These are phyloP conservation scores for Lathronympha strigana DNA, from an alignment of 2,888 invertebrate genomes.

Conservation along the genomic window DNA sequence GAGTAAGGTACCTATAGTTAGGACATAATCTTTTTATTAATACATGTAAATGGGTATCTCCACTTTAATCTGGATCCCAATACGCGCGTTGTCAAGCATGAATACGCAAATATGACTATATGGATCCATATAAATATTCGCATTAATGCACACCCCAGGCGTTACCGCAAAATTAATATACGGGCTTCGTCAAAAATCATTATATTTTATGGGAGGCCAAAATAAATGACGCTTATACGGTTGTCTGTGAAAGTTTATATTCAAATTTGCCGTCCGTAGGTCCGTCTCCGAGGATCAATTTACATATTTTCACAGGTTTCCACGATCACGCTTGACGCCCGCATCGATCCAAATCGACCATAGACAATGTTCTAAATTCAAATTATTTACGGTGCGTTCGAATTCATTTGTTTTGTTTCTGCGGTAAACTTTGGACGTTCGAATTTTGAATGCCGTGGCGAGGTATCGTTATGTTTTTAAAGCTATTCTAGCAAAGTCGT, in stretches of 20 bases:
- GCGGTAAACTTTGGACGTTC: conserved; percentile 36
- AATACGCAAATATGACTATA: conserved; percentile 38
- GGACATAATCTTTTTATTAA: conserved; percentile 3
- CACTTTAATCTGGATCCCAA: conserved; percentile 28
- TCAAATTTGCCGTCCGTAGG: conserved; percentile 80
- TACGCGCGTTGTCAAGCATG: conserved; percentile 34
- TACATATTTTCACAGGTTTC: conserved; percentile 84
- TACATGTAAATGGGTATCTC: conserved; percentile 12
- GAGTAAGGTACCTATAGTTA: not conserved
- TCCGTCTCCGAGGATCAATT: conserved; percentile 83
- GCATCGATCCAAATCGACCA: conserved; percentile 39
- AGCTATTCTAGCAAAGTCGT: not conserved
- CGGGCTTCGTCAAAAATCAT: conserved; percentile 81
- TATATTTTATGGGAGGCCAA: conserved; percentile 81
- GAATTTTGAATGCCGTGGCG: conserved; percentile 33
- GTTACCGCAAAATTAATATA: conserved; percentile 75
- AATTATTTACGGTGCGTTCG: conserved; percentile 41
- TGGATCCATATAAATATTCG: conserved; percentile 60
- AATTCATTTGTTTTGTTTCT: conserved; percentile 41
- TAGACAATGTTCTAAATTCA: conserved; percentile 40
- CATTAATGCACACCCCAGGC: conserved; percentile 65
- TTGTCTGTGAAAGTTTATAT: conserved; percentile 79
- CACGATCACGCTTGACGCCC: conserved; percentile 65
- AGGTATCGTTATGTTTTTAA: conserved; percentile 31
- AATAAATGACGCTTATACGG: conserved; percentile 82